Evolutionary conservation across 2,888 invertebrate genomes (phyloP).

Genomic region (Scrobipalpa costella): DNA sequence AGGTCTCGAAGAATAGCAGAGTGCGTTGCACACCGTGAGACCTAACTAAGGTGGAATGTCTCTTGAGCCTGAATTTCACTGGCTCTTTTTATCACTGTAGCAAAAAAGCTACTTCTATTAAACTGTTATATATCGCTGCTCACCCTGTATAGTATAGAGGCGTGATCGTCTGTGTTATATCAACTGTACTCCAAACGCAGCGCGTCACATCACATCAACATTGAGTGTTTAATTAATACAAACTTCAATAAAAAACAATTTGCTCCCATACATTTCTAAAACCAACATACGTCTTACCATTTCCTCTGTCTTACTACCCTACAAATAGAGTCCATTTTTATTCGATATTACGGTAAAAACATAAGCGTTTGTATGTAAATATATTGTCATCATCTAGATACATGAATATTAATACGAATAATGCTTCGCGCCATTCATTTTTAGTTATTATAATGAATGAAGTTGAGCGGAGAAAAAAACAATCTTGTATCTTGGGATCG

Average conservation of each 20-base stretch:
- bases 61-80: no score
- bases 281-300: constrained; percentile 18
- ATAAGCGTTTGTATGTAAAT: constrained; percentile 43
- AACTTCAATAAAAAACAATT: constrained; percentile 31
- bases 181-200: not conserved
- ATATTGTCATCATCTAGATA: constrained; percentile 39
- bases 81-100: not conserved
- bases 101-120: not conserved
- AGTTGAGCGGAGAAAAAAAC: constrained; percentile 30
- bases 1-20: no score
- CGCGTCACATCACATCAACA: constrained; percentile 17
- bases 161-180: not conserved
- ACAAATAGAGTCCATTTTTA: not conserved
- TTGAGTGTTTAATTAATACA: constrained; percentile 27
- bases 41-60: no score
- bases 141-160: not conserved
- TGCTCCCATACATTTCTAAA: constrained; percentile 28
- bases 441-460: constrained; percentile 31
- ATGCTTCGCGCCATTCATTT: constrained; percentile 42
- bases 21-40: no score
- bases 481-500: not conserved
- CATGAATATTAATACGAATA: constrained; percentile 43
- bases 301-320: constrained; percentile 15
- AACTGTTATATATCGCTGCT: not conserved
- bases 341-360: not conserved